Evolutionary conservation across 2,888 invertebrate genomes (phyloP).

Genomic region (Ophraella communa): DNA sequence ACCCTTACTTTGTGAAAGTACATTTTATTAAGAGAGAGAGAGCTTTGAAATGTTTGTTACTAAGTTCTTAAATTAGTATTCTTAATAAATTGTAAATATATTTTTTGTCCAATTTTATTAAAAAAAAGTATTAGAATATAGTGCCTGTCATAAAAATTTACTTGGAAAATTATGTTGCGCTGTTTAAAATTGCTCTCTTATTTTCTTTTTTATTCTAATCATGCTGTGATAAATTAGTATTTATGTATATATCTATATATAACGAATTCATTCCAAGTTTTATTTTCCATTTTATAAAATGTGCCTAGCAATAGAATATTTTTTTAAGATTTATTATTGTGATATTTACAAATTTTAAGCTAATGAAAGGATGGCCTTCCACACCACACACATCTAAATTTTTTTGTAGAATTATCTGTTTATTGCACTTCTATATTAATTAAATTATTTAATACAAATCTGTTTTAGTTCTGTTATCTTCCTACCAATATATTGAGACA

Average conservation of each 20-base stretch:
- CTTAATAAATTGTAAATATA: background rate
- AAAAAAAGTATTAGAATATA: background rate
- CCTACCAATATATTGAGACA: too few species aligned
- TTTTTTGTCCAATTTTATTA: background rate
- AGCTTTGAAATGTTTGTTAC: too few species aligned
- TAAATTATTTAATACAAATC: too few species aligned
- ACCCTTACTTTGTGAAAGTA: too few species aligned
- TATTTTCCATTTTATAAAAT: slow-evolving; percentile 9
- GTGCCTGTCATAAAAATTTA: background rate
- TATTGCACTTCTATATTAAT: too few species aligned
- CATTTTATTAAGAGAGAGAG: too few species aligned
- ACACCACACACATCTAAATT: too few species aligned
- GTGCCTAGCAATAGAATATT: slow-evolving; percentile 19
- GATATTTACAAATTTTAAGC: slow-evolving; percentile 19
- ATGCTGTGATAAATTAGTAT: slow-evolving; percentile 37
- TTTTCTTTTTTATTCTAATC: slow-evolving; percentile 17
- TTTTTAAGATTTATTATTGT: slow-evolving; percentile 15
- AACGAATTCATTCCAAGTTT: slow-evolving; percentile 23
- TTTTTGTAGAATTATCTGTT: too few species aligned
- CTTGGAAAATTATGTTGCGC: background rate
- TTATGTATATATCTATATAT: slow-evolving; percentile 22
- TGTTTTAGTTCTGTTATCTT: too few species aligned
- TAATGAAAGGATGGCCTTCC: background rate
- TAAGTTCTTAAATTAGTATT: too few species aligned
- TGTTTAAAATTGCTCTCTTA: background rate